A percentile compares a stretch with the other conserved stretches of the same genome.
Evolutionary conservation across 2,888 invertebrate genomes (phyloP).

Genomic region (Bombylius major): DNA sequence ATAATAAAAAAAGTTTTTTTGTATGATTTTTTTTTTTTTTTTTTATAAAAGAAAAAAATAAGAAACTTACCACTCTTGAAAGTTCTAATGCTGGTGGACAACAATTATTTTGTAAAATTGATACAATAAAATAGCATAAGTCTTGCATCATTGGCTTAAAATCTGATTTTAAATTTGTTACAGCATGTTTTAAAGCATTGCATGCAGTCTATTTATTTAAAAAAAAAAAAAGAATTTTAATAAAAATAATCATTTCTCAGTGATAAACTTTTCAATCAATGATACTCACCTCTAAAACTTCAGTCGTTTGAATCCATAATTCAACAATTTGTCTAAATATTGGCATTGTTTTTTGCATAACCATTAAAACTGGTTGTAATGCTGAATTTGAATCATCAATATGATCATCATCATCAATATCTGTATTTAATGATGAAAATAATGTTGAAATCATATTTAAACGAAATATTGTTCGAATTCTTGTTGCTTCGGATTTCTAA

Average conservation of each 20-base stretch:
- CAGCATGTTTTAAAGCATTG: conserved; percentile 57
- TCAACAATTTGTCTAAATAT: conserved; percentile 46
- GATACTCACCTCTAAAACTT: conserved; percentile 34
- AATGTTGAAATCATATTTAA: conserved; percentile 57
- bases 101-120: conserved; percentile 54
- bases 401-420: conserved; percentile 28
- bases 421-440: conserved; percentile 46
- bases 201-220: conserved; percentile 50
- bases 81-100: conserved; percentile 59
- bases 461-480: conserved; percentile 44
- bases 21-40: background rate
- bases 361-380: conserved; percentile 44
- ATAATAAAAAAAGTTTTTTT: background rate
- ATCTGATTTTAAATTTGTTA: conserved; percentile 58
- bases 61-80: conserved; percentile 53
- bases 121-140: conserved; percentile 52
- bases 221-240: background rate
- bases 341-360: conserved; percentile 49
- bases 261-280: too few relatives aligned
- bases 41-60: background rate
- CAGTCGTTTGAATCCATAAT: conserved; percentile 51
- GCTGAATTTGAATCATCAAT: conserved; percentile 26
- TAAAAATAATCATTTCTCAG: too few relatives aligned
- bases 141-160: conserved; percentile 54
- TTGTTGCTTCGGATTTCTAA: conserved; percentile 39